Evolutionary conservation across 2,888 invertebrate species (phyloP).

Genomic region (Platerodrilus igneus): DNA sequence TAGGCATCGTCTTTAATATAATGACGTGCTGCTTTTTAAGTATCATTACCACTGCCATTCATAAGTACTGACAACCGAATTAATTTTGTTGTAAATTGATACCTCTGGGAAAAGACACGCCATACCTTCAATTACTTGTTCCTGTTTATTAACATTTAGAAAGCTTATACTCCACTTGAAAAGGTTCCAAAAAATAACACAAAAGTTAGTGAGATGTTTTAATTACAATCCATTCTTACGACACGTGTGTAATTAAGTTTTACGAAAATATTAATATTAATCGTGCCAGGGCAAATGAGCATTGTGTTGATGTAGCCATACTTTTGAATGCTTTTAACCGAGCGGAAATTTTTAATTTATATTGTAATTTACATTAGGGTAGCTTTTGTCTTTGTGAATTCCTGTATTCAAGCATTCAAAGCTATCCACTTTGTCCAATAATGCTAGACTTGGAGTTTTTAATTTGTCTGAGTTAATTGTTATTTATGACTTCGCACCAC

Average conservation of each 20-base stretch:
- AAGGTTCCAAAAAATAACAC: constrained; percentile 16
- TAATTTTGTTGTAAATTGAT: constrained; percentile 15
- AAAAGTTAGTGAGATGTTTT: constrained; percentile 21
- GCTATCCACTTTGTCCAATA: constrained; percentile 9
- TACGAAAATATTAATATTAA: constrained; percentile 24
- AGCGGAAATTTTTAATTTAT: constrained; percentile 22
- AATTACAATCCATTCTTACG: constrained; percentile 25
- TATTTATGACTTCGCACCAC: constrained; percentile 41
- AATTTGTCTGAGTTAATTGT: constrained; percentile 39
- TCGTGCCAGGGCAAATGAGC: constrained; percentile 21
- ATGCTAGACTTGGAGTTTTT: constrained; percentile 10
- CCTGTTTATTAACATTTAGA: constrained; percentile 15
- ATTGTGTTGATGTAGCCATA: constrained; percentile 17
- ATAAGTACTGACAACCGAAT: constrained; percentile 21
- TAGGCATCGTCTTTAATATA: too few species aligned
- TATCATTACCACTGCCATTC: constrained; percentile 14
- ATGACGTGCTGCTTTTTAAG: too few species aligned
- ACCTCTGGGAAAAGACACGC: constrained; percentile 6
- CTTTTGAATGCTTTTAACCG: constrained; percentile 16
- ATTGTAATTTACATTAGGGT: constrained; percentile 21
- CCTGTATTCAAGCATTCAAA: background rate
- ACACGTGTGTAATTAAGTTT: constrained; percentile 26
- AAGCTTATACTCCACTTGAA: constrained; percentile 9
- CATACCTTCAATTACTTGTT: constrained; percentile 10
- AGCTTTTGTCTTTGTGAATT: constrained; percentile 15